Evolutionary conservation across 2,113 vertebrate species (phyloP).

Genomic region (Oplegnathus fasciatus): DNA sequence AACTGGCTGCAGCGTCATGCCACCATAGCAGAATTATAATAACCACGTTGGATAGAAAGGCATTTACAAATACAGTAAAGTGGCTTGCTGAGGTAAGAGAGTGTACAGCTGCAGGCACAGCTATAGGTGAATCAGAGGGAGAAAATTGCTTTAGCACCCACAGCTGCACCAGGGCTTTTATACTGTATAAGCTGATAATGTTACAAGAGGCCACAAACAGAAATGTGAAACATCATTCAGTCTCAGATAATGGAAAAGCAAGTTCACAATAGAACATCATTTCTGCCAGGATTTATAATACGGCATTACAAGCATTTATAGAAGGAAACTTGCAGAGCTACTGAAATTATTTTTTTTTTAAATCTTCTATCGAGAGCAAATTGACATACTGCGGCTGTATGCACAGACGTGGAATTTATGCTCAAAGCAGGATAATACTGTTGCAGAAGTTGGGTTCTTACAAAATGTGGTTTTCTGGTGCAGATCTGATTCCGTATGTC

Average conservation of each 20-base stretch:
- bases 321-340: constrained; percentile 33
- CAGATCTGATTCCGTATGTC: background rate
- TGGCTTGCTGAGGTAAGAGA: constrained; percentile 37
- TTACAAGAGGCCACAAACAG: constrained; percentile 58
- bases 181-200: constrained; percentile 65
- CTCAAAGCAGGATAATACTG: constrained; percentile 26
- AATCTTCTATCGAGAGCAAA: constrained; percentile 24
- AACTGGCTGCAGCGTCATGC: constrained; percentile 38
- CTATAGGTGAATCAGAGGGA: constrained; percentile 56
- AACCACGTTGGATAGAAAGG: constrained; percentile 27
- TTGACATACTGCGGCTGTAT: constrained; percentile 5
- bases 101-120: constrained; percentile 28
- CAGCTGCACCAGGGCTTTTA: constrained; percentile 46
- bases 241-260: constrained; percentile 59
- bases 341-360: constrained; percentile 26
- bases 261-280: constrained; percentile 56
- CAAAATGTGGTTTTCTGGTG: background rate
- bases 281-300: constrained; percentile 46
- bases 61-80: constrained; percentile 46
- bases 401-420: constrained; percentile 32
- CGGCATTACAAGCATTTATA: constrained; percentile 40
- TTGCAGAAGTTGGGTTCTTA: constrained; percentile 5
- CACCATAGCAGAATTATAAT: constrained; percentile 51
- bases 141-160: constrained; percentile 62
- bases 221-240: constrained; percentile 57